Conservation (phyloP, 2,888 invertebrate species). For the Epinotia nisella region DNA sequence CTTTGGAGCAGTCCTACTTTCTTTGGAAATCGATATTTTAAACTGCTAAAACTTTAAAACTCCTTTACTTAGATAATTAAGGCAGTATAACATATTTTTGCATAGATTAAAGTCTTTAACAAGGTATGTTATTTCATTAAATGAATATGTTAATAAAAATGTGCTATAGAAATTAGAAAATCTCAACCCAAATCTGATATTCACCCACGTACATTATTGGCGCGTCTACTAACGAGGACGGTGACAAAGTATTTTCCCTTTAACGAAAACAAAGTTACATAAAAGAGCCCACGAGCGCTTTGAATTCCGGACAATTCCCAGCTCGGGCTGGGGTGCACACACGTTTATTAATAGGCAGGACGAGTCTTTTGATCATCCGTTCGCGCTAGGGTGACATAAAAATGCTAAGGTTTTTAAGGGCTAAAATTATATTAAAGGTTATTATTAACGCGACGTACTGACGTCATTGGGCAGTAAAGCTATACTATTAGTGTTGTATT, state of each 20-base stretch:
- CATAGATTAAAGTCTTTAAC: too few species aligned
- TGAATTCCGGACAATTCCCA: slow-evolving; percentile 28
- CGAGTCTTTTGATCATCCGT: slow-evolving; percentile 14
- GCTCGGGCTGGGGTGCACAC: slow-evolving; percentile 12
- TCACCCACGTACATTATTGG: not conserved
- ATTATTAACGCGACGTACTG: slow-evolving; percentile 4
- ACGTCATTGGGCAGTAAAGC: not conserved
- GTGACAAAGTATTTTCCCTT: slow-evolving; percentile 26
- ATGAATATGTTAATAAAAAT: too few species aligned
- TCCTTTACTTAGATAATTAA: too few species aligned
- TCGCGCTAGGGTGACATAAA: slow-evolving; percentile 18
- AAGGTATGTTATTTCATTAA: too few species aligned
- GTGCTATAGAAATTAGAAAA: too few species aligned
- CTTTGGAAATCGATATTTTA: too few species aligned
- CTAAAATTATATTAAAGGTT: slow-evolving; percentile 10
- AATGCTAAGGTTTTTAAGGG: not conserved
- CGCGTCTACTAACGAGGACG: slow-evolving; percentile 11
- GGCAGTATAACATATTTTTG: too few species aligned
- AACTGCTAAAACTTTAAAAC: too few species aligned
- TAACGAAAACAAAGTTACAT: slow-evolving; percentile 19
- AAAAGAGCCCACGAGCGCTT: slow-evolving; percentile 26
- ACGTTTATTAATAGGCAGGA: slow-evolving; percentile 28
- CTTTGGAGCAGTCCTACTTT: too few species aligned
- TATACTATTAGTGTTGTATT: not conserved
- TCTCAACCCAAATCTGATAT: too few species aligned